Base-by-base conservation (phyloP, 2,888 invertebrate species). In the Aspidiotus destructor region DNA sequence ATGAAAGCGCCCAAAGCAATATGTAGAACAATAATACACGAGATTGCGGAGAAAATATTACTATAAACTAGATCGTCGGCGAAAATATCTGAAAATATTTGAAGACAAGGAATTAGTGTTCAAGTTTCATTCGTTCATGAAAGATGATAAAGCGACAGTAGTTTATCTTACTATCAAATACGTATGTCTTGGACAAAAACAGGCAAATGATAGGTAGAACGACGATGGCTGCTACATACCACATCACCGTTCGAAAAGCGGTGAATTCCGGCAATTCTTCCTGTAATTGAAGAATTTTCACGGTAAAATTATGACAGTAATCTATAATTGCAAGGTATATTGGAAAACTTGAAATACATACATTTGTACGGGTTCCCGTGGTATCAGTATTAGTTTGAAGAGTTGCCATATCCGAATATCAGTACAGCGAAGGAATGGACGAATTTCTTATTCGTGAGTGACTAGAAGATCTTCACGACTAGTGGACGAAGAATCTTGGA, bases 11-110 rank as follows among this genome's bases (percentile, higher is more conserved):
- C 91, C 70, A 92, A 76, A 5, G 89, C 87, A 71, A 88, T 75
- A 76, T 92, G 91, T 65, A 92, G 78, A 8, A 86, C 83, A 8
- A 89, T 74, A 10, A 92, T 84, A 0, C 91, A 87, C 60, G 86
- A 82, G 53, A 87, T 83, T 40, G 91, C 91, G 6, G 91, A 85
- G 76, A 86, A 88, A 44, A 91, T 87, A 77, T 88, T 90, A 74
- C 87, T 86, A 3, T 58, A 28, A 40, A 44, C 44, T 8, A 17
- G 83, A 81, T 55, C 88, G 77, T 68, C 75, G 76, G 54, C 80
- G 28, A 83, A 75, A 28, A 83, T 71, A 70, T 80, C 83, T 84
- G 74, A 70, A 78, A 78, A 48, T 48, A 48, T 48, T 48, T 48
- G 48, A n/a, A 48, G 1, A 28, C 28, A 28, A 1, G 5, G 28